Evolutionary conservation across 37 sponge, comb jelly and placozoan genomes (phyloP), one percentile per base, ranked within the genome.

Genomic region (Lycopodina hypogea): DNA sequence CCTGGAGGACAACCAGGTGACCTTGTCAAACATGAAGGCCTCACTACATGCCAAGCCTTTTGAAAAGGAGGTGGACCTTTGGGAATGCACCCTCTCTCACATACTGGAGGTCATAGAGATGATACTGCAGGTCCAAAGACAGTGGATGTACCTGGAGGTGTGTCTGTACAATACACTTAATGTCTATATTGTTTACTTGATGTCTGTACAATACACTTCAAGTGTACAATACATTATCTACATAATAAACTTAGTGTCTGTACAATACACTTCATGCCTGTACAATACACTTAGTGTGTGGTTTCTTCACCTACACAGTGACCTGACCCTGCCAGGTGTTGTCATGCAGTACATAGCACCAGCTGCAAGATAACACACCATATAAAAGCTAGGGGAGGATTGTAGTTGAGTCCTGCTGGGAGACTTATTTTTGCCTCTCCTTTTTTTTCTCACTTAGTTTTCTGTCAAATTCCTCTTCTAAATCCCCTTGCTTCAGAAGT

Each of bases 131-230:
- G 94, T 99, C 34, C 99, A 99, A 86, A 78, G 95, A 26, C 97
- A 96, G 81, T 99, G 99, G 99, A 99, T 99, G 94, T 99, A 99
- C 78, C 83, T 99, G 48, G 99, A 99, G 93, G 95, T 94, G 45
- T 45, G 63, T 28, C 3, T 69, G 8, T 28, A 30, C 22, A 15
- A 11, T 24, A 24, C 11, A 40, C 17, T 63, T n/a, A 15, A 28
- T 63, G 9, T 63, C 29, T 11, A 63, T 15, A 28, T n/a, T n/a
- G 56, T 53, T 53, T 53, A 14, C 56, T 14, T 19, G 14, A 18
- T 28, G 26, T 19, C 55, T 53, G 17, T 19, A 53, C 17, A 53
- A 53, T 19, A 12, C 17, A 17, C 17, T 53, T 53, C 55, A 53
- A 53, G 55, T 53, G 17, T 19, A 19, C 17, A 19, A 53, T 53